Evolutionary conservation across 2,888 invertebrate genomes (phyloP).

Genomic region (Galeopsomyia nigrocyanea): DNA sequence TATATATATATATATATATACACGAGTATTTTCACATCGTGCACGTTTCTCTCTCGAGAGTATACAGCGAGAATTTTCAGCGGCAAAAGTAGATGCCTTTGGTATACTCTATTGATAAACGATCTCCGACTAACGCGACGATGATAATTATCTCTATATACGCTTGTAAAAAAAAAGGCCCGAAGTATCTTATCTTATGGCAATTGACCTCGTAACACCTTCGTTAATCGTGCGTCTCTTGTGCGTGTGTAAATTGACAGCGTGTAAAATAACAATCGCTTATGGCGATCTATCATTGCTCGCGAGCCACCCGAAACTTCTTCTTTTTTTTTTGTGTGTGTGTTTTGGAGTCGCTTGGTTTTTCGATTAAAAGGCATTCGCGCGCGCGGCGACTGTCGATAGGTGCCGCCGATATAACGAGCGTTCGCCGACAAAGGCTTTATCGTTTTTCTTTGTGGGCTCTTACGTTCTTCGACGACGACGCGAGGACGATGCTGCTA

Average conservation of each 20-base stretch:
- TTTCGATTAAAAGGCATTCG: slow-evolving; percentile 40
- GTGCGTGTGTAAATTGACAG: slow-evolving; percentile 36
- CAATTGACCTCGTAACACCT: slow-evolving; percentile 1
- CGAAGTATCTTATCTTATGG: too few species aligned
- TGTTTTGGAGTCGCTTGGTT: neutral
- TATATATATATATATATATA: neutral
- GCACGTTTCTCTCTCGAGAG: too few species aligned
- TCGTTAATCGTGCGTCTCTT: neutral
- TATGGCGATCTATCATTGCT: slow-evolving; percentile 38
- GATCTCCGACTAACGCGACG: too few species aligned
- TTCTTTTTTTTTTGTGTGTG: neutral
- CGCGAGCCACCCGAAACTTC: slow-evolving; percentile 28
- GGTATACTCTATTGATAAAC: too few species aligned
- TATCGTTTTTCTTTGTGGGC: slow-evolving; percentile 31
- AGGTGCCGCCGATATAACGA: slow-evolving; percentile 42
- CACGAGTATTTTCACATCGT: neutral
- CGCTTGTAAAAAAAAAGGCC: too few species aligned
- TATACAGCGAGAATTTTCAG: too few species aligned
- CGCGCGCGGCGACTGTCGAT: slow-evolving; percentile 39
- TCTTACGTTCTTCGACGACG: slow-evolving; percentile 22
- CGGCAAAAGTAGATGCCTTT: too few species aligned
- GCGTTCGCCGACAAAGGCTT: slow-evolving; percentile 43
- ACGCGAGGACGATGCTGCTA: slow-evolving; percentile 33
- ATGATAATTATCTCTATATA: too few species aligned
- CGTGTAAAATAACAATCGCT: slow-evolving; percentile 31